phyloP scores from a whole-genome alignment of 2,888 invertebrate genomes.

The Dryadula phaetusa region DNA sequence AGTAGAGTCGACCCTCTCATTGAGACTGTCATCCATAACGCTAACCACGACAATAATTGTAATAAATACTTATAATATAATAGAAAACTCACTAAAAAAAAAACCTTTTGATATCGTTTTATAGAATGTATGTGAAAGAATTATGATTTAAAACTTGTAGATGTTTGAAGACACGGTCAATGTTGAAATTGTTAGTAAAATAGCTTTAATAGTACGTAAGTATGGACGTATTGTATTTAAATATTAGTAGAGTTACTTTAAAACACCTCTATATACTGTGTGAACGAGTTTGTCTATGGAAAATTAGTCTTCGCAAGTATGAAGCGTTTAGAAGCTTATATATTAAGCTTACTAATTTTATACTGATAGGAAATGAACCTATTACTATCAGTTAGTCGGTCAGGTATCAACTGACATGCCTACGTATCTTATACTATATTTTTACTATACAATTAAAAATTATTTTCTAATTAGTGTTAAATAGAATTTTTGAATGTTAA shows the following conservation, averaged over 20 bases:
- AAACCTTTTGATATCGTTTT: slow-evolving; percentile 34
- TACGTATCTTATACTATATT: slow-evolving; percentile 11
- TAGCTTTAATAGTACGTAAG: slow-evolving; percentile 80
- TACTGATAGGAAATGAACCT: neutral
- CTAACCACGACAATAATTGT: slow-evolving; percentile 20
- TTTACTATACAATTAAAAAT: slow-evolving; percentile 14
- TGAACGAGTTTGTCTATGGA: neutral
- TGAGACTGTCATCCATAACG: slow-evolving; percentile 16
- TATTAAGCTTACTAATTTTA: neutral
- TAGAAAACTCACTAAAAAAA: slow-evolving; percentile 6
- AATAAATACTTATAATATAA: neutral
- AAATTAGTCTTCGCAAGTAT: neutral
- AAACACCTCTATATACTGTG: neutral
- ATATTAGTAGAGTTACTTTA: slow-evolving; percentile 4
- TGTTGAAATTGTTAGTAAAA: slow-evolving; percentile 69
- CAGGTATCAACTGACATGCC: neutral
- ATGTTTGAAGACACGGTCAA: slow-evolving; percentile 30
- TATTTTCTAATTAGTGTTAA: slow-evolving; percentile 41
- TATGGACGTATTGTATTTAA: slow-evolving; percentile 28
- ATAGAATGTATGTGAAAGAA: slow-evolving; percentile 12
- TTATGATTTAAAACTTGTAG: slow-evolving; percentile 22
- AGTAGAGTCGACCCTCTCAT: neutral
- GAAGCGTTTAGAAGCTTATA: neutral
- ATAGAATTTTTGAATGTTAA: slow-evolving; percentile 32
- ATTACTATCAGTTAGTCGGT: neutral